These are phyloP conservation scores for Trogon melanurus DNA, from an alignment of 2,113 vertebrate species.

Conservation along the genomic window DNA sequence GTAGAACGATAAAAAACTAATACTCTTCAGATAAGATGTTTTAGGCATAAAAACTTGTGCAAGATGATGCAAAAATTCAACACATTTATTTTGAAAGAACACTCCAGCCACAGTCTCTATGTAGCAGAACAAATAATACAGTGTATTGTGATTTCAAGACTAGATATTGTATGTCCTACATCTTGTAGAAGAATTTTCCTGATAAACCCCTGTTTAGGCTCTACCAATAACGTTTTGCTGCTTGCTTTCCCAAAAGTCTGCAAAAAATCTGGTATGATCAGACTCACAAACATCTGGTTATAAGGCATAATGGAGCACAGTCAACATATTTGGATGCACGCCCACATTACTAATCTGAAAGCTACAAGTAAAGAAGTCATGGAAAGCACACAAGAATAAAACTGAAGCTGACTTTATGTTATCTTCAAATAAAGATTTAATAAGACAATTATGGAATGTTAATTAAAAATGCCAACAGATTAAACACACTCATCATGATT, in stretches of 20 bases:
- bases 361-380: background rate
- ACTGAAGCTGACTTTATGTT: background rate
- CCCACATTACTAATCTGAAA: background rate
- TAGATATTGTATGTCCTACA: background rate
- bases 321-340: background rate
- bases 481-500: background rate
- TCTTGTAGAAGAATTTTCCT: background rate
- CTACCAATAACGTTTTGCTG: background rate
- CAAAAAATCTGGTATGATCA: background rate
- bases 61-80: background rate
- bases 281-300: background rate
- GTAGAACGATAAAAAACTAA: background rate
- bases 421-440: background rate
- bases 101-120: background rate
- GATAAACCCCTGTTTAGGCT: background rate
- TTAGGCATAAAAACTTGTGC: background rate
- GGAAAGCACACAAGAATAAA: background rate
- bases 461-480: background rate
- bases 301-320: background rate
- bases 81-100: background rate
- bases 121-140: background rate
- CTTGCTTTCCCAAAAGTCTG: background rate
- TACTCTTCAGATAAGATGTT: background rate
- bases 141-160: background rate
- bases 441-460: background rate